Conservation (phyloP, 2,888 invertebrate species). For the Drosophila meridionalis region DNA sequence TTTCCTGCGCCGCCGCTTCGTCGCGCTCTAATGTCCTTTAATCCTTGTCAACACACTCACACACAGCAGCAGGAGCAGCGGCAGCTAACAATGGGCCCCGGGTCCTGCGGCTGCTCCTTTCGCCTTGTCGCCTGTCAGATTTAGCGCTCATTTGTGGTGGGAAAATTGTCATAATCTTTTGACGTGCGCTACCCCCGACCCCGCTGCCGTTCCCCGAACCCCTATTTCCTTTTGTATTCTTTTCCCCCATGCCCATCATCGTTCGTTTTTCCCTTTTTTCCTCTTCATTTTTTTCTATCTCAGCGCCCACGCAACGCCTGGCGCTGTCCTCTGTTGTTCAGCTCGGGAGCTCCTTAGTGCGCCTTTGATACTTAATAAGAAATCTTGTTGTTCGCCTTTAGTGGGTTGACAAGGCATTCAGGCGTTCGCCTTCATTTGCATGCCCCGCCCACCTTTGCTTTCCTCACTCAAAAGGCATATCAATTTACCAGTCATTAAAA, state of each 20-base stretch:
- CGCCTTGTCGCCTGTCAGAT: constrained; percentile 69
- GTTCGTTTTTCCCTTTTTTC: not conserved
- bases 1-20: constrained; percentile 30
- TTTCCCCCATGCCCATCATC: constrained; percentile 15
- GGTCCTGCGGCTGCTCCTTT: constrained; percentile 56
- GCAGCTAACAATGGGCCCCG: constrained; percentile 69
- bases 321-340: constrained; percentile 34
- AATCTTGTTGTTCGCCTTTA: constrained; percentile 57
- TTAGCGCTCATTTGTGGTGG: constrained; percentile 82
- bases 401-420: constrained; percentile 60
- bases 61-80: constrained; percentile 46
- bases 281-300: constrained; percentile 27
- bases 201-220: constrained; percentile 27
- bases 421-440: constrained; percentile 68
- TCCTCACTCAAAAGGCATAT: constrained; percentile 74
- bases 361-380: constrained; percentile 80
- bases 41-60: constrained; percentile 78
- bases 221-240: constrained; percentile 34
- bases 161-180: constrained; percentile 84
- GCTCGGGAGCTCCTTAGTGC: constrained; percentile 31
- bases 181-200: constrained; percentile 70
- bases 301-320: constrained; percentile 45
- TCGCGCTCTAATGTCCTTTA: constrained; percentile 63
- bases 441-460: constrained; percentile 16
- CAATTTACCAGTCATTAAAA: constrained; percentile 79